phyloP scores from a whole-genome alignment of 2,797 vertebrate genomes.

The Dryobates pubescens region DNA sequence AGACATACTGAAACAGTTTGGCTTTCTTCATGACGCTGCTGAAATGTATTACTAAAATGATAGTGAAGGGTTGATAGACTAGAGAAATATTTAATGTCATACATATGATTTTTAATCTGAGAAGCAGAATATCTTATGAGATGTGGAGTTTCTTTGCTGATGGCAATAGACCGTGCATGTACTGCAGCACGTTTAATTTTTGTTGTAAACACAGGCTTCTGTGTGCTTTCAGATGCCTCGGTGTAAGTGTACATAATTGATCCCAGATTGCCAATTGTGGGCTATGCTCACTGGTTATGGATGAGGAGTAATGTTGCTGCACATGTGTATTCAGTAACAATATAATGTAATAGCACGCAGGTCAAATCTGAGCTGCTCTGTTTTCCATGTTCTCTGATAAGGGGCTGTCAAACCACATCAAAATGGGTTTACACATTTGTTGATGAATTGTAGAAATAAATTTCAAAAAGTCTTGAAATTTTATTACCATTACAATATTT shows the following conservation, averaged over 20 bases:
- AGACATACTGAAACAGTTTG: not conserved
- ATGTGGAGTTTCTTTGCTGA: not conserved
- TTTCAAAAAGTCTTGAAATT: not conserved
- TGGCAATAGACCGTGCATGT: not conserved
- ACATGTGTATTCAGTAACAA: not conserved
- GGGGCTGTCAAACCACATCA: not conserved
- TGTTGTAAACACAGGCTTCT: not conserved
- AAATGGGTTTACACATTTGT: not conserved
- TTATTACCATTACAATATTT: not conserved
- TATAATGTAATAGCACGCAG: accelerated
- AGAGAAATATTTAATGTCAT: not conserved
- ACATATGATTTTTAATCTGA: not conserved
- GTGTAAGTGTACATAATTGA: accelerated
- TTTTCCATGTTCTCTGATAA: not conserved
- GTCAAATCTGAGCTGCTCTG: not conserved
- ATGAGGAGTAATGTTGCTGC: not conserved
- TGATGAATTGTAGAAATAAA: not conserved
- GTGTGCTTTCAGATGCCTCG: not conserved
- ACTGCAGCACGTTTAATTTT: not conserved
- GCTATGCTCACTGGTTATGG: not conserved
- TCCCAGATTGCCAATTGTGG: not conserved
- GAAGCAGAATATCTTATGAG: not conserved
- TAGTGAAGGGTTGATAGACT: not conserved
- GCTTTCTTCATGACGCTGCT: not conserved
- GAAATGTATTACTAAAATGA: not conserved